phyloP scores from a whole-genome alignment of 2,113 vertebrate species.

The Aegotheles bennettii region DNA sequence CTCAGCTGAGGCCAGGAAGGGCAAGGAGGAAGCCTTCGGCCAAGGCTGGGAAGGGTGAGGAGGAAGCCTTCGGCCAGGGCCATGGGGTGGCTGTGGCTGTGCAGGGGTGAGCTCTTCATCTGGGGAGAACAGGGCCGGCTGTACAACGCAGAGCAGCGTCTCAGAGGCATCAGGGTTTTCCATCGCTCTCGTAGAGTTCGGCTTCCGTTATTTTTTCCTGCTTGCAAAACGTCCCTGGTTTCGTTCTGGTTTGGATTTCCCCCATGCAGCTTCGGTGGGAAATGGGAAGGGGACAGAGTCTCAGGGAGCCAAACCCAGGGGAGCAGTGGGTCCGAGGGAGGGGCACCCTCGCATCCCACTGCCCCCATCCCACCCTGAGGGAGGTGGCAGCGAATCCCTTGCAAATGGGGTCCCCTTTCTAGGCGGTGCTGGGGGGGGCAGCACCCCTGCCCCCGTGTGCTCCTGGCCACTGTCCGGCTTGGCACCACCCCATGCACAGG shows the following conservation, averaged over 20 bases:
- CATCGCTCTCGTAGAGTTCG: accelerated
- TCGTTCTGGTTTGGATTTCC: not conserved
- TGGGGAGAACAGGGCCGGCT: not conserved
- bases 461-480: accelerated
- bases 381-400: not conserved
- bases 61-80: not conserved
- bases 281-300: not conserved
- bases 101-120: accelerated
- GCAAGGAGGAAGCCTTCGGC: accelerated
- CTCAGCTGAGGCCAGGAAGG: not conserved
- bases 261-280: not conserved
- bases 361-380: not conserved
- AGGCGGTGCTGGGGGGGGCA: not conserved
- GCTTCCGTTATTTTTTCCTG: not conserved
- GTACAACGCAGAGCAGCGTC: not conserved
- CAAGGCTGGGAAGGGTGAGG: accelerated
- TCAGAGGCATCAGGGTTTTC: not conserved
- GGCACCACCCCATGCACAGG: accelerated
- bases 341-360: not conserved
- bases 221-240: not conserved
- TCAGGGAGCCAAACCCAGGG: not conserved
- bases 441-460: not conserved
- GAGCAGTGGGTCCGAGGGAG: accelerated
- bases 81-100: not conserved
- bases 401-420: not conserved